Percentiles rank a stretch among this genome's conserved stretches.
Conservation (phyloP, 2,888 invertebrate genomes). For the Tenthredo livida region DNA sequence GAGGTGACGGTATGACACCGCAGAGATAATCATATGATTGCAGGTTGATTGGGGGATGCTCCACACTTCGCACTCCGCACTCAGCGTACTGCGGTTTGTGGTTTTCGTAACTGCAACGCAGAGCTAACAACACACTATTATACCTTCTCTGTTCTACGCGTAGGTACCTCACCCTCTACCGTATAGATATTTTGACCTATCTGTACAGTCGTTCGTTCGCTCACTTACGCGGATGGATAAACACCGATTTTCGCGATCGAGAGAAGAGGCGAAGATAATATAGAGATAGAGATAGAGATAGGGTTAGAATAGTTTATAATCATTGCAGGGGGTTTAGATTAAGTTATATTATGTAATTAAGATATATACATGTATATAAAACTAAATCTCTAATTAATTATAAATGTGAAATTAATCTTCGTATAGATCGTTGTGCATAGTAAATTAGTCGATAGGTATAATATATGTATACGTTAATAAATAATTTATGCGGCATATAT, state of each 20-base stretch:
- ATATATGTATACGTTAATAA: background rate
- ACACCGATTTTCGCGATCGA: background rate
- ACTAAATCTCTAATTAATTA: background rate
- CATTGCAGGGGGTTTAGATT: too few species aligned
- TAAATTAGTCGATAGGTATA: background rate
- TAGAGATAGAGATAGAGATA: background rate
- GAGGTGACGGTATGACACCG: conserved; percentile 76
- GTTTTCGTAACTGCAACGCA: conserved; percentile 68
- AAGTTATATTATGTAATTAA: background rate
- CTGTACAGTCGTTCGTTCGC: background rate
- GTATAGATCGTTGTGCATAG: background rate
- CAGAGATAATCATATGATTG: conserved; percentile 77
- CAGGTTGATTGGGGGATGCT: conserved; percentile 71
- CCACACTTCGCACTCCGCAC: conserved; percentile 4
- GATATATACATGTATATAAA: background rate
- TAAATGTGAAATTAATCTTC: background rate
- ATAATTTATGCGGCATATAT: background rate
- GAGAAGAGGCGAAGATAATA: background rate
- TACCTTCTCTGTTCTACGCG: background rate
- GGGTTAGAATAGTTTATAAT: background rate
- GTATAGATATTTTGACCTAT: background rate
- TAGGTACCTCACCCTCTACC: background rate
- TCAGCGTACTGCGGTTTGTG: conserved; percentile 73
- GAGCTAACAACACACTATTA: background rate
- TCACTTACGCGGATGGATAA: background rate